phyloP scores from a whole-genome alignment of 2,797 vertebrate species.

The Phoxinus dragarum region DNA sequence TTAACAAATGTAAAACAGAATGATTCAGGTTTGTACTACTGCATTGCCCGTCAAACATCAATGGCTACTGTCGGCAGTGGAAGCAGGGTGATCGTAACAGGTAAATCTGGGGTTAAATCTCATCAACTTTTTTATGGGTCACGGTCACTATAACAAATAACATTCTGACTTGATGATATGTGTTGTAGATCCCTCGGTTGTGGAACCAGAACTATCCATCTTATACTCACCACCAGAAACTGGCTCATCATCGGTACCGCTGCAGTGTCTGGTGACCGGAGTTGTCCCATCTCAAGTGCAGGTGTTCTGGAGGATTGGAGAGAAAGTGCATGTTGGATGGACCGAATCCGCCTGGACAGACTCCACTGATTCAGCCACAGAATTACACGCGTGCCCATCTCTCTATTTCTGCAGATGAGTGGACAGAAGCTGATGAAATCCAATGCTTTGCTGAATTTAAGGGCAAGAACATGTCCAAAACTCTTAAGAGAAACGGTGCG shows the following conservation, averaged over 20 bases:
- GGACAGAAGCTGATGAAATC: neutral
- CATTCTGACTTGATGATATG: neutral
- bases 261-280: conserved; percentile 49
- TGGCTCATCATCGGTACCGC: neutral
- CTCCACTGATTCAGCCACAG: conserved; percentile 20
- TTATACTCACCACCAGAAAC: neutral
- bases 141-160: neutral
- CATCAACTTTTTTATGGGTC: neutral
- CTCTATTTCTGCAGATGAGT: conserved; percentile 30
- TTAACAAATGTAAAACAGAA: neutral
- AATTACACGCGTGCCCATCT: conserved; percentile 41
- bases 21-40: conserved; percentile 57
- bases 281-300: conserved; percentile 36
- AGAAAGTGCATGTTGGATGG: conserved; percentile 17
- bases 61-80: conserved; percentile 25
- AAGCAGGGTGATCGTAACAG: conserved; percentile 51
- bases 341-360: conserved; percentile 44
- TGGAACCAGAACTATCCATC: conserved; percentile 7
- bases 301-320: conserved; percentile 47
- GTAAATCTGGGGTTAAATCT: conserved; percentile 33
- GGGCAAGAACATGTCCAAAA: conserved; percentile 2
- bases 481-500: conserved; percentile 8
- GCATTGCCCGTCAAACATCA: neutral
- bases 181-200: conserved; percentile 11
- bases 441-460: conserved; percentile 29